Base-by-base conservation (phyloP, 2,888 invertebrate species). In the Laspeyria flexula region DNA sequence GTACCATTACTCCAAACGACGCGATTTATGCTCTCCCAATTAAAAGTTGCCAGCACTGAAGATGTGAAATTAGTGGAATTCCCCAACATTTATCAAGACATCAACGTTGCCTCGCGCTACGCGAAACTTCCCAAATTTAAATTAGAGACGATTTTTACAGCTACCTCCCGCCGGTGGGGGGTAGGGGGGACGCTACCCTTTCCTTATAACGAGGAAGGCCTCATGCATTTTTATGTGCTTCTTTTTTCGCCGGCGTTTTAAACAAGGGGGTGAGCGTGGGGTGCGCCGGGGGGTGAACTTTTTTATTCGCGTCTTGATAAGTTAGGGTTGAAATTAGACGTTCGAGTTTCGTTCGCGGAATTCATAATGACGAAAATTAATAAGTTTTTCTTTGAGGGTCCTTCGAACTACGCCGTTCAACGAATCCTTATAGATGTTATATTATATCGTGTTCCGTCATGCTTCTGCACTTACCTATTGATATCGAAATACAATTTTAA, bases 201-300 rank as follows among this genome's bases (percentile, higher is more conserved):
- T 92, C 91, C 92, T 92, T 92, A 91, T 92, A 92, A 92, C 93
- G 92, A 93, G 92, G 92, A 92, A 90, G 92, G 92, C 92, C 93
- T 93, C 93, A 93, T 93, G 93, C 93, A 93, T 93, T 93, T 93
- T 93, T 93, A 93, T 93, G 93, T 93, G 92, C 93, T 92, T 91
- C 93, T 92, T 93, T 93, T 93, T 93, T 93, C 91, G 92, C 79
- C 89, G 87, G 91, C 92, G 90, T 92, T 93, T 93, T 92, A 93
- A 93, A 92, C 92, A 92, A 92, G 92, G 91, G 92, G 92, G 91
- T 90, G 90, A 89, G 89, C 80, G 77, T 81, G 83, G 86, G 90
- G 91, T 83, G 84, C 80, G 75, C 75, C 73, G 85, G 85, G 77
- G 90, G 88, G 91, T 85, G 90, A 88, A 90, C 87, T 91, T 92